Conservation (phyloP, 1,140 invertebrate species). For the Cydia fagiglandana region DNA sequence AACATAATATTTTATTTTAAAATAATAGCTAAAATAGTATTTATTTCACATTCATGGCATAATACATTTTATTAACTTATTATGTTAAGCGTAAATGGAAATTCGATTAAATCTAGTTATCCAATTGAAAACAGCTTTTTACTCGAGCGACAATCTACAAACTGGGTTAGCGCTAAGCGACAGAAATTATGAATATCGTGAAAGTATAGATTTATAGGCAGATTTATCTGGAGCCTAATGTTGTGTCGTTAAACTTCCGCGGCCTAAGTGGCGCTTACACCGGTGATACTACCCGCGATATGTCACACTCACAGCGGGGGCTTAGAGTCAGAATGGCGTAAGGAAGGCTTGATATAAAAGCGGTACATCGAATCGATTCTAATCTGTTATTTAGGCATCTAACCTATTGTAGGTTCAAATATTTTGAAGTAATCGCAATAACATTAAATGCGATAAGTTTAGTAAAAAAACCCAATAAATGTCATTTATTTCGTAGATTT, state of each 20-base stretch:
- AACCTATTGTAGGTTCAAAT: background rate
- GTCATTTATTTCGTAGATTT: background rate
- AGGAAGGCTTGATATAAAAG: background rate
- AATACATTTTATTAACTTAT: too few relatives aligned
- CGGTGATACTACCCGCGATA: background rate
- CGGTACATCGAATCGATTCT: background rate
- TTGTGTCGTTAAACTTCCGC: constrained; percentile 16
- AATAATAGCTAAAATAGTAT: too few relatives aligned
- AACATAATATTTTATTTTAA: too few relatives aligned
- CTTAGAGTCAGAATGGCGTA: background rate
- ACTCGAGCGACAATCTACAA: background rate
- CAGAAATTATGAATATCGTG: constrained; percentile 16
- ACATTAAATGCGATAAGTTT: background rate
- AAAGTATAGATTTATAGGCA: constrained; percentile 13
- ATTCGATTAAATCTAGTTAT: background rate
- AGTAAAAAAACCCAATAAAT: background rate
- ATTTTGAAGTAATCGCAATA: background rate
- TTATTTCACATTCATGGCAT: too few relatives aligned
- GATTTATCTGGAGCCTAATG: constrained; percentile 12
- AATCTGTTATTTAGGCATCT: background rate
- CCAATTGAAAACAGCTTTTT: background rate
- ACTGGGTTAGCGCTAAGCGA: constrained; percentile 15
- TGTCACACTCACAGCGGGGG: background rate
- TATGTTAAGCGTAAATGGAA: too few relatives aligned
- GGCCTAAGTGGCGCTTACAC: background rate